A percentile compares a stretch with the other conserved stretches of the same genome.
phyloP scores from a whole-genome alignment of 2,113 vertebrate species.

The Brachypodius melanocephalos region DNA sequence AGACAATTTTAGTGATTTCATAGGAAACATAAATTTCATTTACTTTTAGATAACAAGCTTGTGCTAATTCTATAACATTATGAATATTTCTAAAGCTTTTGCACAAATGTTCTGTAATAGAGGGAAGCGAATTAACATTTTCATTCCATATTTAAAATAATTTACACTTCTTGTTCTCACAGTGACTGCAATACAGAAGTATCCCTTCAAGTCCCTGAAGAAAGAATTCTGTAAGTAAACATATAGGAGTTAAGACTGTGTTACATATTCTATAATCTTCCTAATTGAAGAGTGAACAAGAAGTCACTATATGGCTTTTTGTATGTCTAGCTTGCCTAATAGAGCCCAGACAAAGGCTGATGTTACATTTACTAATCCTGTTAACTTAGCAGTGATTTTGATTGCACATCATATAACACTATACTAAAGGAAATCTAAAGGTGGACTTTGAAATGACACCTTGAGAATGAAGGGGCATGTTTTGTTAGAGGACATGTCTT shows the following conservation, averaged over 20 bases:
- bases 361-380: background rate
- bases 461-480: background rate
- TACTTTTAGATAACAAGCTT: background rate
- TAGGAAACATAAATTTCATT: background rate
- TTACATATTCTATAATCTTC: background rate
- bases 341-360: background rate
- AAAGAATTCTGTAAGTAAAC: background rate
- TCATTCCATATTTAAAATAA: background rate
- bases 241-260: background rate
- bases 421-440: background rate
- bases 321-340: background rate
- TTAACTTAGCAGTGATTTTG: background rate
- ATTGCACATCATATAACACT: background rate
- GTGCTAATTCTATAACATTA: background rate
- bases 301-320: background rate
- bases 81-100: background rate
- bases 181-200: background rate
- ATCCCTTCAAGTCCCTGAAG: background rate
- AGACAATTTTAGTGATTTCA: background rate
- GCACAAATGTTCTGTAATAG: background rate
- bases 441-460: background rate
- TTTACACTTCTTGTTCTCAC: background rate
- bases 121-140: background rate
- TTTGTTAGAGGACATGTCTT: background rate
- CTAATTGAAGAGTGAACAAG: background rate